Evolutionary conservation across 2,888 invertebrate species (phyloP).

Genomic region (Caenorhabditis angaria): DNA sequence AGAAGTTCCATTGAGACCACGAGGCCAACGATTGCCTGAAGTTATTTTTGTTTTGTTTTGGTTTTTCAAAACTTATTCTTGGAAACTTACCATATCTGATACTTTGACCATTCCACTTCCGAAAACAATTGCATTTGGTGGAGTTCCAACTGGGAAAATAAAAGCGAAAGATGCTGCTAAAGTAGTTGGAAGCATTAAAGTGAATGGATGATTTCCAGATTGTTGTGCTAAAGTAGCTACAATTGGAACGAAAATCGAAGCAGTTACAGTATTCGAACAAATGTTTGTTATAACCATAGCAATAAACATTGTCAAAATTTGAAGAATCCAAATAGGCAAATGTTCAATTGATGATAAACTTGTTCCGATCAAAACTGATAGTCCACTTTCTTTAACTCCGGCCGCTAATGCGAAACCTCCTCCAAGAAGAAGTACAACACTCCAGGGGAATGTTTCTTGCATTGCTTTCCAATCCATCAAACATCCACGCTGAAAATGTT

Average conservation of each 20-base stretch:
- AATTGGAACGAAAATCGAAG: slow-evolving; percentile 86
- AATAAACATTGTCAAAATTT: slow-evolving; percentile 81
- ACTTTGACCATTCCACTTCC: slow-evolving; percentile 61
- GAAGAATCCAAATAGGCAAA: slow-evolving; percentile 79
- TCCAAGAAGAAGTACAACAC: slow-evolving; percentile 66
- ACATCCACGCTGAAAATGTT: slow-evolving; percentile 74
- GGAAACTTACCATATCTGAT: slow-evolving; percentile 56
- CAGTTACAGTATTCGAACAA: slow-evolving; percentile 84
- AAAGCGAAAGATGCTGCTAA: slow-evolving; percentile 74
- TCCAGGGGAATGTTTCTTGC: slow-evolving; percentile 68
- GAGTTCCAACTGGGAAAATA: slow-evolving; percentile 80
- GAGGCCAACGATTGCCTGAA: slow-evolving; percentile 52
- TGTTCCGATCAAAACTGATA: slow-evolving; percentile 82
- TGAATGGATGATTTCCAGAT: slow-evolving; percentile 55
- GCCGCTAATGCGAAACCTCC: slow-evolving; percentile 71
- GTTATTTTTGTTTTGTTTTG: slow-evolving; percentile 11
- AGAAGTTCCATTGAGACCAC: slow-evolving; percentile 48
- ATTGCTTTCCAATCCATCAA: slow-evolving; percentile 70
- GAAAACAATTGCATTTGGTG: slow-evolving; percentile 87
- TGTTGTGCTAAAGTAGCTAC: slow-evolving; percentile 76
- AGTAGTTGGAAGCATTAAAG: slow-evolving; percentile 77
- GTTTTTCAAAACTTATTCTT: not conserved
- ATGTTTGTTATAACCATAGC: slow-evolving; percentile 87
- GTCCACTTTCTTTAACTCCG: slow-evolving; percentile 77
- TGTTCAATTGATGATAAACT: slow-evolving; percentile 80